Evolutionary conservation across 2,888 invertebrate species (phyloP), one percentile per base, ranked within the genome.

Genomic region (Ametastegia equiseti): DNA sequence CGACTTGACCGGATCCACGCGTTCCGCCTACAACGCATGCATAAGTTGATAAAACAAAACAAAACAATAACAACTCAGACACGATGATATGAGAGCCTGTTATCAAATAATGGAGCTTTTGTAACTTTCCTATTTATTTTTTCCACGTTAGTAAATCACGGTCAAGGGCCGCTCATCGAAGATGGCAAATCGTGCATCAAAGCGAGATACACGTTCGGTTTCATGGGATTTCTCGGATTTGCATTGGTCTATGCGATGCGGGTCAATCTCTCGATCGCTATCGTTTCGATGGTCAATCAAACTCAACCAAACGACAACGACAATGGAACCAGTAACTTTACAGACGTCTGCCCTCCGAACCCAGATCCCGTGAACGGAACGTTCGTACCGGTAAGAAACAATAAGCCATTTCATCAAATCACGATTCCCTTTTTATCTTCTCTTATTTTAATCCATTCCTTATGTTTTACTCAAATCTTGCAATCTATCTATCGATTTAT

Each of bases 221-320:
- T 97, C 73, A 93, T 97, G 93, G 97, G 97, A 19, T 98, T 98
- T 89, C 93, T 97, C 77, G 98, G 97, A 15, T 97, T 97, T 90
- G 97, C 97, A 82, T 95, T 97, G 89, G 97, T 97, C 3, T 98
- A 98, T 92, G 97, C 97, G 0, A 97, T 97, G 96, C 93, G 97
- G 82, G 97, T 97, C 0, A 97, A 97, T 91, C 93, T 98, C 45
- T 98, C 98, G 0, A 97, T 98, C 30, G 98, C 98, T 50, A 97
- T 98, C 88, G 98, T 98, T 42, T 97, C 98, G 42, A 99, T 98
- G 98, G 96, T 97, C 57, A 97, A 97, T 90, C 94, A 94, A 80
- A 95, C 96, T 1, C 94, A 94, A 0, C 92, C 93, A 81, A 89
- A 93, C 33, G 92, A 93, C 30, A 91, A 93, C 73, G 94, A 94